These are phyloP conservation scores for Drosophila sproati DNA, from an alignment of 1,140 invertebrate species.

Conservation along the genomic window DNA sequence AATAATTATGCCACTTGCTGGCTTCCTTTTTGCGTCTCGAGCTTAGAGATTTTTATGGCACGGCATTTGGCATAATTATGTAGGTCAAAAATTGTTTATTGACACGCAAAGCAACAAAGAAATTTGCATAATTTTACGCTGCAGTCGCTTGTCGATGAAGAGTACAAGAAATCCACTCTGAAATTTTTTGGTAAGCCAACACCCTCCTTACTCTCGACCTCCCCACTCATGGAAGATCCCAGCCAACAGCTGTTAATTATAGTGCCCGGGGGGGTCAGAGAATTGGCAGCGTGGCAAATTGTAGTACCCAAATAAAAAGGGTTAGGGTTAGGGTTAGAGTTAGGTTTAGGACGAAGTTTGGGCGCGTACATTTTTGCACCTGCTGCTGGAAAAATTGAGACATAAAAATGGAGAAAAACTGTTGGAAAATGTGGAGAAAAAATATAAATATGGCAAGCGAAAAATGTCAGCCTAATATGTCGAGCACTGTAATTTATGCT, in stretches of 20 bases:
- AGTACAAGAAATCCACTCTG: slow-evolving; percentile 21
- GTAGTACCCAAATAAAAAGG: slow-evolving; percentile 36
- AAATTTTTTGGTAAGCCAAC: slow-evolving; percentile 1
- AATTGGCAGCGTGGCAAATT: slow-evolving; percentile 68
- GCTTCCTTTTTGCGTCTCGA: slow-evolving; percentile 67
- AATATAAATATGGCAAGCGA: slow-evolving; percentile 42
- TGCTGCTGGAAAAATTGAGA: slow-evolving; percentile 75
- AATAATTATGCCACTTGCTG: slow-evolving; percentile 83
- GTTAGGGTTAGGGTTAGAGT: slow-evolving; percentile 30
- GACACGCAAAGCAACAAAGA: slow-evolving; percentile 80
- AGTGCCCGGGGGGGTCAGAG: slow-evolving; percentile 44
- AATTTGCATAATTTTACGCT: slow-evolving; percentile 83
- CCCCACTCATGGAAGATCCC: neutral
- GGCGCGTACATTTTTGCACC: slow-evolving; percentile 70
- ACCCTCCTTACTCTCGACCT: neutral
- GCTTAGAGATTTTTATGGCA: slow-evolving; percentile 77
- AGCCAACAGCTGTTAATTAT: slow-evolving; percentile 81
- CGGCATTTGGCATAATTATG: slow-evolving; percentile 83
- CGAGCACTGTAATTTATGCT: slow-evolving; percentile 65
- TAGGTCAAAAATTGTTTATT: slow-evolving; percentile 84
- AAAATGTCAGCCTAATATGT: slow-evolving; percentile 76
- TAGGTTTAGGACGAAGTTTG: slow-evolving; percentile 16
- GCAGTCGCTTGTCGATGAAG: slow-evolving; percentile 44
- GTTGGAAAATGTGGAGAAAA: slow-evolving; percentile 19
- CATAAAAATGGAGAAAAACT: slow-evolving; percentile 57